Conservation (phyloP, 2,888 invertebrate genomes). For the Clostera curtula region DNA sequence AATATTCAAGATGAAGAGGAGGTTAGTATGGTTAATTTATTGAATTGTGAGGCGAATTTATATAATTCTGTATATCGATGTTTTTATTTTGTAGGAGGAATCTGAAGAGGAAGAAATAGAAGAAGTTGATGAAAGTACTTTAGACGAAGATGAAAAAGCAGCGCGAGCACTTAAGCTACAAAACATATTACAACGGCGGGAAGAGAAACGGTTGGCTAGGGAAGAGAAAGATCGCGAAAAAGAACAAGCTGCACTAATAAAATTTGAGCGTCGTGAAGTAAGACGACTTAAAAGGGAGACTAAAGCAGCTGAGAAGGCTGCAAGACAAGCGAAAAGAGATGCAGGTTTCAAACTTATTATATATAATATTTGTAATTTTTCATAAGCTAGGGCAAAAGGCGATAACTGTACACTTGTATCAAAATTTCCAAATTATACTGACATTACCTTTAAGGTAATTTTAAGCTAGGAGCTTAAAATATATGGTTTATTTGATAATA, state of each 20-base stretch:
- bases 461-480: too few species aligned
- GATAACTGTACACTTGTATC: too few species aligned
- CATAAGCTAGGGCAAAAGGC: too few species aligned
- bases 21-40: slow-evolving; percentile 24
- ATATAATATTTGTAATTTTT: background rate
- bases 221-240: slow-evolving; percentile 42
- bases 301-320: slow-evolving; percentile 38
- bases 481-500: too few species aligned
- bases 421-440: too few species aligned
- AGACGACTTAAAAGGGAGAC: slow-evolving; percentile 48
- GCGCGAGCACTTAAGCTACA: slow-evolving; percentile 38
- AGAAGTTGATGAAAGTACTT: slow-evolving; percentile 53
- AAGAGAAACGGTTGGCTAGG: slow-evolving; percentile 36
- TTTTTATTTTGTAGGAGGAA: slow-evolving; percentile 27
- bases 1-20: slow-evolving; percentile 73
- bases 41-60: background rate
- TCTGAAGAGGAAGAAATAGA: slow-evolving; percentile 49
- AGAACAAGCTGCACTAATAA: slow-evolving; percentile 37
- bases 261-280: slow-evolving; percentile 46
- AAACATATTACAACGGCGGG: slow-evolving; percentile 35
- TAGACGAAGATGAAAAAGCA: slow-evolving; percentile 58
- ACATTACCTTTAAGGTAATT: too few species aligned
- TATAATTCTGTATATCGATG: background rate
- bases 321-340: slow-evolving; percentile 45
- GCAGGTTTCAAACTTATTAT: slow-evolving; percentile 25